Evolutionary conservation across 2,888 invertebrate species (phyloP), one percentile per base, ranked within the genome.

Genomic region (Microdon myrmicae): DNA sequence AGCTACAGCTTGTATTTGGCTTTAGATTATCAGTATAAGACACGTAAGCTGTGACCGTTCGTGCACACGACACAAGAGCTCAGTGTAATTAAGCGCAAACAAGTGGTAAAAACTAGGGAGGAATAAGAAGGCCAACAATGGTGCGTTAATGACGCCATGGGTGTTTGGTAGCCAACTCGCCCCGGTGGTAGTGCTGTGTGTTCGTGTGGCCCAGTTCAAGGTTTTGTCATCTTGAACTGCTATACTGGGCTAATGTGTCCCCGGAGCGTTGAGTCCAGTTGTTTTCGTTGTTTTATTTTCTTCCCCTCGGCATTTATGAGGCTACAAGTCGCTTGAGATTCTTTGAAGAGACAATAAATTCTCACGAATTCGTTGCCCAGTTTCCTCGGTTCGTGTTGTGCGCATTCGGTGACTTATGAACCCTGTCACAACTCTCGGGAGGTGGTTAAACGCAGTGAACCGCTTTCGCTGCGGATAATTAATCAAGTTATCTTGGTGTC

Each of bases 391-490:
- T 19, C 22, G 25, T 39, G 23, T 32, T 26, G 16, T 23, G 19
- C 16, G 23, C 26, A 22, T n/a, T n/a, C 16, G 23, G 51, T 64
- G 64, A 58, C 64, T 58, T 58, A 64, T 64, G 64, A 64, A 51
- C 64, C 22, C 31, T 59, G 53, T 44, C 38, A 38, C 45, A 38
- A 38, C 26, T 23, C 19, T 49, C 10, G 8, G 22, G 43, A 35
- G 51, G 28, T 32, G 23, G 20, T 43, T 38, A 29, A 56, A 45
- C 25, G 44, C 26, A 45, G 49, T 35, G 45, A 37, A 58, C 51
- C 47, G 64, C 58, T 64, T 64, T 64, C 64, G 53, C 58, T 58
- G 32, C 28, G 38, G 64, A 58, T 58, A 64, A 64, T 58, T 64
- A 64, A 58, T 64, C 58, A 58, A 43, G 58, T 64, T 53, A 53